A percentile compares a stretch with the other conserved stretches of the same genome.
Evolutionary conservation across 1,140 invertebrate genomes (phyloP).

Genomic region (Trissolcus basalis): DNA sequence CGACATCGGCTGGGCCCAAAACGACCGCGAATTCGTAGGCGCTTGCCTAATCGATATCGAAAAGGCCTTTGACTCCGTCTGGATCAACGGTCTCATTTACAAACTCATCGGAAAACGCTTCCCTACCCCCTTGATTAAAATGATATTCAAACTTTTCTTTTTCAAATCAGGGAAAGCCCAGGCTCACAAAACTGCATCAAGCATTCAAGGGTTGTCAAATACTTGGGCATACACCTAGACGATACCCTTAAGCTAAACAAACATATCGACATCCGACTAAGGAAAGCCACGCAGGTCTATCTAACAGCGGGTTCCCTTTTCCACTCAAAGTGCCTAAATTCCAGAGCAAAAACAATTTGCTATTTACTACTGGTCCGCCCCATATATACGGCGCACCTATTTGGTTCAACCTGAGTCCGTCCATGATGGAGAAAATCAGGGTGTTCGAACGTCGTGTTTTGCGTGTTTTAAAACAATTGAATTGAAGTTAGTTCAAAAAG

Average conservation of each 20-base stretch:
- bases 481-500: too few relatives aligned
- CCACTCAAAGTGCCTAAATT: not conserved
- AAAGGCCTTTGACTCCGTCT: too few relatives aligned
- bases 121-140: too few relatives aligned
- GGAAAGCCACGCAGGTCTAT: not conserved
- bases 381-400: slow-evolving; percentile 11
- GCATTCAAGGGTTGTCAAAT: slow-evolving; percentile 2
- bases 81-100: too few relatives aligned
- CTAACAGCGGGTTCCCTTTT: not conserved
- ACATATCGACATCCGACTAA: slow-evolving; percentile 10
- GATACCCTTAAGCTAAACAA: not conserved
- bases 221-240: slow-evolving; percentile 3
- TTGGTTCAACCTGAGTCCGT: slow-evolving; percentile 21
- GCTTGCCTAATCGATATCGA: too few relatives aligned
- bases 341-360: not conserved
- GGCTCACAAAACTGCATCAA: not conserved
- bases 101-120: too few relatives aligned
- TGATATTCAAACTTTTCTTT: too few relatives aligned
- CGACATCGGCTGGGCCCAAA: too few relatives aligned
- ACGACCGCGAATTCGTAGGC: too few relatives aligned
- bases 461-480: too few relatives aligned
- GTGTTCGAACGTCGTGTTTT: slow-evolving; percentile 15
- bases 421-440: slow-evolving; percentile 16
- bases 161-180: too few relatives aligned
- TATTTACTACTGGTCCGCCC: slow-evolving; percentile 19